Evolutionary conservation across 1,140 invertebrate species (phyloP).

Genomic region (Hylyphantes graminicola): DNA sequence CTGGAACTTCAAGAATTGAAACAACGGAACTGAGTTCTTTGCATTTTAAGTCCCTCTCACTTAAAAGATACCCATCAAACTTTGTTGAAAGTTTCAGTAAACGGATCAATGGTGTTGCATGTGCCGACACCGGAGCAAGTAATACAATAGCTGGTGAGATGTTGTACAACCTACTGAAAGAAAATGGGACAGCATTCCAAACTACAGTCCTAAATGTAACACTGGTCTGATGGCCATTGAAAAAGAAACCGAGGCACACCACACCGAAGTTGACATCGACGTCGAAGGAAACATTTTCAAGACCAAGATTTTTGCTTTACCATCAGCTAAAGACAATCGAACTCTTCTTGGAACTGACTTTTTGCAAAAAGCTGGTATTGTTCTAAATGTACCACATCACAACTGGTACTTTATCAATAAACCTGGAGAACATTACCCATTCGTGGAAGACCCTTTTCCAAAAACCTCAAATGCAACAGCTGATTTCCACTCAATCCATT

Average conservation of each 20-base stretch:
- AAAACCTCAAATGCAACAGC: neutral
- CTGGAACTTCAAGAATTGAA: too few relatives aligned
- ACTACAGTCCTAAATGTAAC: neutral
- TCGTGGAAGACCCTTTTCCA: neutral
- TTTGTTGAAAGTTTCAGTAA: too few relatives aligned
- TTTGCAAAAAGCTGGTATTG: neutral
- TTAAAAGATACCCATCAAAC: too few relatives aligned
- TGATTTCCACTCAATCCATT: neutral
- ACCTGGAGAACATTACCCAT: neutral
- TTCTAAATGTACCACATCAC: neutral
- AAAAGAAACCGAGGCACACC: neutral
- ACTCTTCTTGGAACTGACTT: neutral
- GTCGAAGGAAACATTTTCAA: neutral
- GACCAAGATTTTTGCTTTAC: neutral
- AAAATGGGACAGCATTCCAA: neutral
- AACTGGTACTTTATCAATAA: constrained; percentile 1
- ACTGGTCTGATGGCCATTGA: constrained; percentile 1
- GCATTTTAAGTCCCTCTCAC: too few relatives aligned
- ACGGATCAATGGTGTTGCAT: too few relatives aligned
- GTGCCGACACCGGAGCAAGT: too few relatives aligned
- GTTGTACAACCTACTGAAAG: too few relatives aligned
- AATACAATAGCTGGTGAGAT: too few relatives aligned
- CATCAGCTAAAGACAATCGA: neutral
- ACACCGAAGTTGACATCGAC: neutral
- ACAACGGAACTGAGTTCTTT: too few relatives aligned